Percentiles rank a stretch among this genome's conserved stretches.
Conservation (phyloP, 2,113 vertebrate species). For the Ailuropoda melanoleuca region DNA sequence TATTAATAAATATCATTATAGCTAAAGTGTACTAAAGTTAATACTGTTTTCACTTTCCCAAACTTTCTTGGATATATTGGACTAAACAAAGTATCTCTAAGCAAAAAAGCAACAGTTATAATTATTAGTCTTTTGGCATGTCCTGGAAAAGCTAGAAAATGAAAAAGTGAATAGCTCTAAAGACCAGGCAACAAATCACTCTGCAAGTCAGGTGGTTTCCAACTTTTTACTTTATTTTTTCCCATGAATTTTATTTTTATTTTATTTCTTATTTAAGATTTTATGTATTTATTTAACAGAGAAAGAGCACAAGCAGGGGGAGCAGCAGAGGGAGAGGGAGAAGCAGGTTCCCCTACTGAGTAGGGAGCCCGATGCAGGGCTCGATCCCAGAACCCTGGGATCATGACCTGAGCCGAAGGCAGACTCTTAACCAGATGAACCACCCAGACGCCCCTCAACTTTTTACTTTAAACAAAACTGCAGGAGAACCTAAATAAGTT, state of each 20-base stretch:
- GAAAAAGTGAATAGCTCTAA: background rate
- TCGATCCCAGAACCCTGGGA: too few species aligned
- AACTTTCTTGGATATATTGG: background rate
- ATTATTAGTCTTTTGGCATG: background rate
- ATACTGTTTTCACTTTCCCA: background rate
- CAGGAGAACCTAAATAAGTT: background rate
- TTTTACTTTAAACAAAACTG: constrained; percentile 16
- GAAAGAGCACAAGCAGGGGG: too few species aligned
- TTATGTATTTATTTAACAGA: too few species aligned
- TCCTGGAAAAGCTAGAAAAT: constrained; percentile 2
- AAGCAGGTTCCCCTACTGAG: too few species aligned
- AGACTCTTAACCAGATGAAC: too few species aligned
- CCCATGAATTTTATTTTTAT: too few species aligned
- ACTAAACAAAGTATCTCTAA: background rate
- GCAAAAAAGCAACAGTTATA: background rate
- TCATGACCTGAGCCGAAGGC: too few species aligned
- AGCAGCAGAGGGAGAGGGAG: too few species aligned
- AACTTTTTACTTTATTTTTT: background rate
- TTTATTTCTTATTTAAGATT: too few species aligned
- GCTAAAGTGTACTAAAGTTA: background rate
- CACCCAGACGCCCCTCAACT: background rate
- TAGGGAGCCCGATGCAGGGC: too few species aligned
- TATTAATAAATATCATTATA: background rate
- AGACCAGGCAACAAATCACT: background rate
- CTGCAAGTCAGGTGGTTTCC: background rate